phyloP scores from a whole-genome alignment of 2,113 vertebrate species.

The Malaclemys terrapin region DNA sequence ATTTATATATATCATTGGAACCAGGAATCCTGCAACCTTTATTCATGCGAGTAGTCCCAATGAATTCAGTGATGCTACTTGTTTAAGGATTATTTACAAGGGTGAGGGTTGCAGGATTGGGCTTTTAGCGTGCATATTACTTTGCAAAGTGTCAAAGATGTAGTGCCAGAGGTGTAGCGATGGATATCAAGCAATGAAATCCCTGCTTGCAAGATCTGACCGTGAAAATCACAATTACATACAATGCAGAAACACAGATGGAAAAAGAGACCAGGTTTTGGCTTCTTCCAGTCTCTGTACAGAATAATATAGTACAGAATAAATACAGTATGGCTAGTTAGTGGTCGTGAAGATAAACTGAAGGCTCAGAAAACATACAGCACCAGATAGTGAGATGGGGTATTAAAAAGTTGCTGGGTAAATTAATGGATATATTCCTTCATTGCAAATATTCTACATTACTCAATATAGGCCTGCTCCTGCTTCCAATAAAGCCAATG shows the following conservation, averaged over 20 bases:
- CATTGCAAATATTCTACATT: not conserved
- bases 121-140: not conserved
- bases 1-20: not conserved
- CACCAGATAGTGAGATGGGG: not conserved
- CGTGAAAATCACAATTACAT: not conserved
- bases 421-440: not conserved
- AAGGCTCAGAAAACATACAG: not conserved
- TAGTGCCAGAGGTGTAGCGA: not conserved
- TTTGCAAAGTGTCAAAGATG: not conserved
- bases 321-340: not conserved
- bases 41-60: not conserved
- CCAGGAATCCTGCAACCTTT: not conserved
- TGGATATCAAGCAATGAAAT: not conserved
- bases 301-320: not conserved
- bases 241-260: not conserved
- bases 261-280: not conserved
- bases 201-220: not conserved
- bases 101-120: not conserved
- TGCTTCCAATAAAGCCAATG: not conserved
- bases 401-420: not conserved
- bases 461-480: fast-evolving
- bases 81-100: not conserved
- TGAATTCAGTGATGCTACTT: not conserved
- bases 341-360: not conserved
- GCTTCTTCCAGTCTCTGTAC: not conserved